Conservation (phyloP, 1,140 invertebrate genomes). For the Teleopsis dalmanni region DNA sequence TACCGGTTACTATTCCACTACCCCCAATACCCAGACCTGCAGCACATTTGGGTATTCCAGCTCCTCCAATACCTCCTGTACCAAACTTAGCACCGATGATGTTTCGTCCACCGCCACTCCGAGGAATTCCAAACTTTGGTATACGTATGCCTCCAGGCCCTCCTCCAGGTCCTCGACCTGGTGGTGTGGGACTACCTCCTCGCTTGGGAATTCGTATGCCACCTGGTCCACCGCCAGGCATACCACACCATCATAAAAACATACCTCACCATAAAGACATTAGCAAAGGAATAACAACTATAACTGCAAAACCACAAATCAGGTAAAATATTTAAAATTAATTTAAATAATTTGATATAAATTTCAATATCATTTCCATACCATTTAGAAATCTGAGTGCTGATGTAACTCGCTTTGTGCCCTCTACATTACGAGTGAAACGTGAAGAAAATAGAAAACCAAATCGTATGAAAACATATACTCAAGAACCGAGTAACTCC, state of each 20-base stretch:
- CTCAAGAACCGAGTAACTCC: slow-evolving; percentile 41
- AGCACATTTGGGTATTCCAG: slow-evolving; percentile 23
- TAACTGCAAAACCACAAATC: slow-evolving; percentile 92
- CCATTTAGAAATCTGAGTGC: slow-evolving; percentile 73
- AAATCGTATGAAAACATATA: slow-evolving; percentile 38
- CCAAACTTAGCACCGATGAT: slow-evolving; percentile 45
- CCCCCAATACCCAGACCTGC: slow-evolving; percentile 17
- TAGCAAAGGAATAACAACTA: slow-evolving; percentile 55
- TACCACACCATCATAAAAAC: slow-evolving; percentile 43
- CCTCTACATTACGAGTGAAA: slow-evolving; percentile 83
- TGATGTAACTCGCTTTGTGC: slow-evolving; percentile 91
- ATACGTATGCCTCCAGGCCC: slow-evolving; percentile 54
- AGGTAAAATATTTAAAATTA: slow-evolving; percentile 28
- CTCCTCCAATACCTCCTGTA: slow-evolving; percentile 28
- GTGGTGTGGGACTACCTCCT: slow-evolving; percentile 48
- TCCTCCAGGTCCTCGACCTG: slow-evolving; percentile 54
- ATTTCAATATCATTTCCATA: neutral
- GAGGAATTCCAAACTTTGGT: slow-evolving; percentile 32
- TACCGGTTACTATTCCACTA: slow-evolving; percentile 17
- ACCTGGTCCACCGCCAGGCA: slow-evolving; percentile 63
- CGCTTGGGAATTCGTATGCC: slow-evolving; percentile 47
- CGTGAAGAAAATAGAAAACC: slow-evolving; percentile 63
- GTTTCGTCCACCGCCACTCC: slow-evolving; percentile 53
- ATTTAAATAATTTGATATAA: neutral
- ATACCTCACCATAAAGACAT: slow-evolving; percentile 46